Evolutionary conservation across 2,797 vertebrate genomes (phyloP).

Genomic region (Helicolenus hilgendorfi): DNA sequence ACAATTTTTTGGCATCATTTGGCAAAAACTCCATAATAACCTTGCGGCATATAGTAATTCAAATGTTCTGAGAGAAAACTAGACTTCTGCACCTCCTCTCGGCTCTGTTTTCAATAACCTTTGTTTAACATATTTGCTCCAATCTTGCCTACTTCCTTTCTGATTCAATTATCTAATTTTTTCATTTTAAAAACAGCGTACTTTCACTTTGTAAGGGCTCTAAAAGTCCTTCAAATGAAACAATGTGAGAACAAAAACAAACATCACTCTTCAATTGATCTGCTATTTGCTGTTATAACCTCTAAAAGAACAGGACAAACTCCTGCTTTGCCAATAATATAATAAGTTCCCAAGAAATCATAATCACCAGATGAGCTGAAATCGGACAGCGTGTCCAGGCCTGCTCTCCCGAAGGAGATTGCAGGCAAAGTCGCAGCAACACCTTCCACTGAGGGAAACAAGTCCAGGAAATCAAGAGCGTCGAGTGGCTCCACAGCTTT

Average conservation of each 20-base stretch:
- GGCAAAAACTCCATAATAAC: too few species aligned
- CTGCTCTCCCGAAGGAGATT: slow-evolving; percentile 30
- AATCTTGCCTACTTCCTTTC: too few species aligned
- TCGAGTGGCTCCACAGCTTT: slow-evolving; percentile 30
- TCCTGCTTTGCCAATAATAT: not conserved
- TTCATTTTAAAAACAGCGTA: not conserved
- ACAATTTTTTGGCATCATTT: too few species aligned
- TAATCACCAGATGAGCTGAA: slow-evolving; percentile 81
- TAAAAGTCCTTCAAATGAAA: not conserved
- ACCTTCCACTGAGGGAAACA: slow-evolving; percentile 75
- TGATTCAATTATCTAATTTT: not conserved
- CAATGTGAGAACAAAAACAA: not conserved
- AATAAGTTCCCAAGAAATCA: not conserved
- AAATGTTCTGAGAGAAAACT: too few species aligned
- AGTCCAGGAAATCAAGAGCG: slow-evolving; percentile 90
- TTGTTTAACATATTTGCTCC: too few species aligned
- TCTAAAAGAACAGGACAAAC: not conserved
- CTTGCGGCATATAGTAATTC: too few species aligned
- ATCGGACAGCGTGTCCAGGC: slow-evolving; percentile 77
- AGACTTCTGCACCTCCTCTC: too few species aligned
- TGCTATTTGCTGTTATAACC: not conserved
- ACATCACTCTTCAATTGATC: not conserved
- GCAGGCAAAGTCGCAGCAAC: slow-evolving; percentile 5
- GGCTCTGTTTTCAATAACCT: too few species aligned
- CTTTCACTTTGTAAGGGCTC: not conserved